Conservation (phyloP, 2,888 invertebrate genomes). For the Callosobruchus maculatus region DNA sequence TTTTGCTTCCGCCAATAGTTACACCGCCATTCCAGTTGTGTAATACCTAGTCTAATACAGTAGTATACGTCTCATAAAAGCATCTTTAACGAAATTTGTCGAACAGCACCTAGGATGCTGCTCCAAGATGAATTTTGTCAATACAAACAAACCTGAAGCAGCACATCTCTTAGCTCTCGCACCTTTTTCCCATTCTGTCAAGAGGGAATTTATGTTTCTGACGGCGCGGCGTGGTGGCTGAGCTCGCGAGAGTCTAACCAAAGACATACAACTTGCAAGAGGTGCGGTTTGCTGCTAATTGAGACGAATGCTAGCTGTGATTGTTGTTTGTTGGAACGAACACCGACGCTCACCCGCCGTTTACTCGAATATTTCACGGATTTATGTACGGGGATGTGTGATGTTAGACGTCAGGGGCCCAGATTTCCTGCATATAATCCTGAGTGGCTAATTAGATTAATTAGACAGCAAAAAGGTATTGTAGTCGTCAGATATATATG, state of each 20-base stretch:
- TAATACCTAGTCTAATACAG: too few species aligned
- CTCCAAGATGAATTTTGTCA: not conserved
- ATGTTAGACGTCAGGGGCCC: not conserved
- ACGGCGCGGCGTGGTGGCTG: not conserved
- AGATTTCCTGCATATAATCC: not conserved
- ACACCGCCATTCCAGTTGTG: too few species aligned
- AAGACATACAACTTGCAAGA: slow-evolving; percentile 43
- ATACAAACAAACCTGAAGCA: not conserved
- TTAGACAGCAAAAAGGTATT: too few species aligned
- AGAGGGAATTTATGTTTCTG: not conserved
- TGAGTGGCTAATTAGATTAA: not conserved
- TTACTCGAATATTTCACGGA: not conserved
- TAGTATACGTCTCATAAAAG: too few species aligned
- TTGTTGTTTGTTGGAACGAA: slow-evolving; percentile 37
- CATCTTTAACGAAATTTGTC: too few species aligned
- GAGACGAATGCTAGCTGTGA: slow-evolving; percentile 44
- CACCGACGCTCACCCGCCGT: not conserved
- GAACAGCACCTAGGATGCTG: not conserved
- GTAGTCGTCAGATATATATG: too few species aligned
- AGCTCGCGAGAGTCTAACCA: slow-evolving; percentile 28
- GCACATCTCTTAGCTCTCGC: not conserved
- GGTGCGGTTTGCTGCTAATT: slow-evolving; percentile 42
- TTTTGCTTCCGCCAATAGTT: too few species aligned
- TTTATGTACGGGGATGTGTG: not conserved
- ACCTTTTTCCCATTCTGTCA: not conserved